A percentile compares a stretch with the other conserved stretches of the same genome.
These are phyloP conservation scores for Tenthredo scrophulariae DNA, from an alignment of 2,888 invertebrate species.

Conservation along the genomic window DNA sequence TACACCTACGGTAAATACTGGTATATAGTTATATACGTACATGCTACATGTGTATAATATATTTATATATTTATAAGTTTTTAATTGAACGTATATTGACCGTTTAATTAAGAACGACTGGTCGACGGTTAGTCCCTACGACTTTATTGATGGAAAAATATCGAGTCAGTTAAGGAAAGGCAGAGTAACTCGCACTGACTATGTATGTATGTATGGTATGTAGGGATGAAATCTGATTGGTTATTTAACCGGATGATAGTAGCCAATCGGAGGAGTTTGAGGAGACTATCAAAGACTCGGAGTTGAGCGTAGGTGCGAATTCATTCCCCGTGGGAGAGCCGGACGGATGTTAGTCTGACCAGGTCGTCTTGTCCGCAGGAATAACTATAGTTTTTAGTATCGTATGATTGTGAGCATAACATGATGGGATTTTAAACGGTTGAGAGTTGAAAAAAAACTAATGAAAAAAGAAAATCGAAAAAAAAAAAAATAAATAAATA, in stretches of 20 bases:
- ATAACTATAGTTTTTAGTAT: not conserved
- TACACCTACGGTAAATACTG: not conserved
- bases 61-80: too few relatives aligned
- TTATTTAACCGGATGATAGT: not conserved
- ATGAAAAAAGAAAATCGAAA: not conserved
- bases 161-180: conserved; percentile 39
- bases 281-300: conserved; percentile 12
- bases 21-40: not conserved
- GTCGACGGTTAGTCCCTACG: not conserved
- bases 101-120: conserved; percentile 31
- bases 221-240: conserved; percentile 25
- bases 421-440: conserved; percentile 16
- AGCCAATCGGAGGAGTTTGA: conserved; percentile 9
- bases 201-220: not conserved
- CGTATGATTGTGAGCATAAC: not conserved
- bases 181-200: not conserved
- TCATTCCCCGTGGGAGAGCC: conserved; percentile 39
- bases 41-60: not conserved
- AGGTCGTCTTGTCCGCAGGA: not conserved
- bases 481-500: not conserved
- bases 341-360: conserved; percentile 15
- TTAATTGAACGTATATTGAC: conserved; percentile 24
- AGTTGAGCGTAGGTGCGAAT: conserved; percentile 28
- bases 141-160: conserved; percentile 32
- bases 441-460: not conserved